Evolutionary conservation across 2,888 invertebrate genomes (phyloP).

Genomic region (Melanostoma mellinum): DNA sequence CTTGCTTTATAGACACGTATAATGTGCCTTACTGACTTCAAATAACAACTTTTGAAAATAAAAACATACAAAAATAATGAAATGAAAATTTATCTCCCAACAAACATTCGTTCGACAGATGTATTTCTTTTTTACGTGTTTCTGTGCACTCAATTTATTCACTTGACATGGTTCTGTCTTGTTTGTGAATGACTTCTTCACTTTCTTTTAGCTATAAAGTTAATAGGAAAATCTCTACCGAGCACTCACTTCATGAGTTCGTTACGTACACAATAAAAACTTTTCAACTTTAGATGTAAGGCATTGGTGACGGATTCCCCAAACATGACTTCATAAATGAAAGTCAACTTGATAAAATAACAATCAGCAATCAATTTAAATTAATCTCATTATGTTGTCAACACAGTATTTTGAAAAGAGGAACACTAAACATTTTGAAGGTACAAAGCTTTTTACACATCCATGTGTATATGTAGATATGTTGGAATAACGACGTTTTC

Average conservation of each 20-base stretch:
- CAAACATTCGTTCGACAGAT: neutral
- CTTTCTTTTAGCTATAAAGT: neutral
- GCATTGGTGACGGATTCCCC: neutral
- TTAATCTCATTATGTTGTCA: slow-evolving; percentile 6
- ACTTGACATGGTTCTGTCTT: neutral
- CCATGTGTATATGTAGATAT: too few relatives aligned
- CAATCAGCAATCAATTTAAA: slow-evolving; percentile 35
- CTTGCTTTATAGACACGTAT: too few relatives aligned
- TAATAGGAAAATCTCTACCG: neutral
- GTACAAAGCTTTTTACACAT: neutral
- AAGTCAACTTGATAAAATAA: neutral
- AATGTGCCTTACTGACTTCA: too few relatives aligned
- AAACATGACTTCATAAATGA: neutral
- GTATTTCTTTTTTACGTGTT: neutral
- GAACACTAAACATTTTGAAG: too few relatives aligned
- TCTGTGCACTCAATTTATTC: neutral
- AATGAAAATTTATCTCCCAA: too few relatives aligned
- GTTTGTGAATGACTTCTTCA: neutral
- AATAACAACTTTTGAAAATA: neutral
- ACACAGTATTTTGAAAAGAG: too few relatives aligned
- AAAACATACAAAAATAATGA: neutral
- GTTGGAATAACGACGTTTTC: too few relatives aligned
- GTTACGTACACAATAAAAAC: neutral
- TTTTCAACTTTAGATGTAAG: neutral
- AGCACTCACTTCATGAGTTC: neutral